phyloP scores from a whole-genome alignment of 2,888 invertebrate genomes.

The Sesamia inferens region DNA sequence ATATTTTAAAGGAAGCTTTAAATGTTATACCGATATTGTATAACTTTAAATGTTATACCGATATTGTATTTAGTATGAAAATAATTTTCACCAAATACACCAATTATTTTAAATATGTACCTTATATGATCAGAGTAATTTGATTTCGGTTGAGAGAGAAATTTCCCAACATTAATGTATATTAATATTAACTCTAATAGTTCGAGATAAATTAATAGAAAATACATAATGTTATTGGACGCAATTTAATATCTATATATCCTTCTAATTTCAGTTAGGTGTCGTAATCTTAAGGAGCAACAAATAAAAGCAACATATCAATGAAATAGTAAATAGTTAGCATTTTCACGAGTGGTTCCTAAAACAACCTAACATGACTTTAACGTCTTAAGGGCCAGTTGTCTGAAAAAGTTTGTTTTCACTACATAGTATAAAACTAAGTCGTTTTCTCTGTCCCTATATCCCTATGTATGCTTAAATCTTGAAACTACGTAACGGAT shows the following conservation, averaged over 20 bases:
- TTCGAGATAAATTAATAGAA: background rate
- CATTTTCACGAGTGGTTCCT: background rate
- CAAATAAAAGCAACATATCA: background rate
- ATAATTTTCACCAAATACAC: background rate
- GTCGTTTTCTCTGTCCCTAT: too few relatives aligned
- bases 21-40: constrained; percentile 9
- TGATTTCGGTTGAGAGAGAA: constrained; percentile 16
- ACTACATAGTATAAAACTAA: too few relatives aligned
- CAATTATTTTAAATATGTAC: constrained; percentile 34
- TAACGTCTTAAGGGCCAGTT: background rate
- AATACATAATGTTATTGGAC: background rate
- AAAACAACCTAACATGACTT: background rate
- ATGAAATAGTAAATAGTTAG: background rate
- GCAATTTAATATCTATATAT: background rate
- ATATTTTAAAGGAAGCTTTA: background rate
- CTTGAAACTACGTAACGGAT: too few relatives aligned
- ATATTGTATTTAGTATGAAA: constrained; percentile 4
- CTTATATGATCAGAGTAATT: constrained; percentile 42
- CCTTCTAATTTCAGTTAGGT: background rate
- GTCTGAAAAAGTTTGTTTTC: too few relatives aligned
- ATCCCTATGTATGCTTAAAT: too few relatives aligned
- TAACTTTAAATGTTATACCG: background rate
- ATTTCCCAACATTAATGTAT: background rate
- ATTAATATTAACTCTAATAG: background rate
- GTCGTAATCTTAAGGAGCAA: background rate